Percentiles rank a stretch among this genome's conserved stretches.
Conservation (phyloP, 2,888 invertebrate genomes). For the Malacosoma neustria region DNA sequence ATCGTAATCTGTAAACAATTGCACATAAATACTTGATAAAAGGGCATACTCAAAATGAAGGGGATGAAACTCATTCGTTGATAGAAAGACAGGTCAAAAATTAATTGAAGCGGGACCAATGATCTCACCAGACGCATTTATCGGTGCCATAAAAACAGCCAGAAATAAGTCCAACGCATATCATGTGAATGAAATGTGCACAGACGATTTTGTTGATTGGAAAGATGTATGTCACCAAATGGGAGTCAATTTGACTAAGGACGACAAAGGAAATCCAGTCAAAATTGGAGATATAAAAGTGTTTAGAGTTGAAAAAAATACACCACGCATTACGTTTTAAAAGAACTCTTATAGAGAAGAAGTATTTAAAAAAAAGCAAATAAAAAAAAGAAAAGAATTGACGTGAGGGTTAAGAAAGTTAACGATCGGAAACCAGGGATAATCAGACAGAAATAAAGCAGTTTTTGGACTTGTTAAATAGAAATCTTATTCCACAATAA, state of each 20-base stretch:
- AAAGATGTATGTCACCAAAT: too few relatives aligned
- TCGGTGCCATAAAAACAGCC: too few relatives aligned
- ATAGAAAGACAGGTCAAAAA: not conserved
- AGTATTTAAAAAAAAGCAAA: conserved; percentile 1
- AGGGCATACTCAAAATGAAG: conserved; percentile 4
- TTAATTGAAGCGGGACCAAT: too few relatives aligned
- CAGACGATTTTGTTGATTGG: too few relatives aligned
- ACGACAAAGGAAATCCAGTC: too few relatives aligned
- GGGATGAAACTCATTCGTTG: too few relatives aligned
- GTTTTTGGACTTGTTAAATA: conserved; percentile 8
- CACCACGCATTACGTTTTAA: not conserved
- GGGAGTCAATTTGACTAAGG: not conserved
- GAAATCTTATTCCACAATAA: conserved; percentile 7
- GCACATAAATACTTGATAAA: conserved; percentile 1
- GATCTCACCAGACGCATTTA: too few relatives aligned
- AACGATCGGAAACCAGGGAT: conserved; percentile 8
- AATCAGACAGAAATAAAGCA: conserved; percentile 8
- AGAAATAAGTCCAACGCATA: too few relatives aligned
- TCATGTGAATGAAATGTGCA: too few relatives aligned
- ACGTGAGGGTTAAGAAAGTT: conserved; percentile 5
- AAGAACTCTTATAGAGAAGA: not conserved
- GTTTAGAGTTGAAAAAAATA: too few relatives aligned
- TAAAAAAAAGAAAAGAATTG: conserved; percentile 3
- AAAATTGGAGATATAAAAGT: too few relatives aligned
- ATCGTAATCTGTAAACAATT: not conserved